Evolutionary conservation across 1,140 invertebrate genomes (phyloP).

Genomic region (Antheraea mylitta): DNA sequence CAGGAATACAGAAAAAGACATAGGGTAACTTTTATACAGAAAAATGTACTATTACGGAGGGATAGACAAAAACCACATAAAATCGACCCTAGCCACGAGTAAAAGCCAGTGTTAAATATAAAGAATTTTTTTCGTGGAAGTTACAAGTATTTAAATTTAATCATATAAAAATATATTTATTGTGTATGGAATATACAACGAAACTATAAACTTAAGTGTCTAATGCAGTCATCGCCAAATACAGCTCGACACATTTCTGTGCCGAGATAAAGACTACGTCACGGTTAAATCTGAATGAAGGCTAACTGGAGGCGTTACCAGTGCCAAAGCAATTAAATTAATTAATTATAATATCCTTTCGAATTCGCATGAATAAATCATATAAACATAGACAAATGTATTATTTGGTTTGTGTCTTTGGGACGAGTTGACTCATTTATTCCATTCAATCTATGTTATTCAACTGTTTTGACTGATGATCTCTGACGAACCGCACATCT

Average conservation of each 20-base stretch:
- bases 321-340: slow-evolving; percentile 63
- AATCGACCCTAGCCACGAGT: no score
- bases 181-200: background rate
- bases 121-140: no score
- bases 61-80: no score
- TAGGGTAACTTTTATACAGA: no score
- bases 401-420: slow-evolving; percentile 10
- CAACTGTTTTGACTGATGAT: background rate
- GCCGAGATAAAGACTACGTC: slow-evolving; percentile 52
- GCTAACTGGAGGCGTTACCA: slow-evolving; percentile 65
- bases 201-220: slow-evolving; percentile 26
- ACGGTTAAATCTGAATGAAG: slow-evolving; percentile 70
- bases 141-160: no score
- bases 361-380: slow-evolving; percentile 41
- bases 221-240: slow-evolving; percentile 61
- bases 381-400: slow-evolving; percentile 9
- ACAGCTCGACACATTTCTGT: slow-evolving; percentile 51
- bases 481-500: background rate
- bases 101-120: no score
- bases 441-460: background rate
- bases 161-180: background rate
- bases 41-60: no score
- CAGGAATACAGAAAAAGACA: no score
- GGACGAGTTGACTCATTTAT: slow-evolving; percentile 4
- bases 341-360: slow-evolving; percentile 68